Evolutionary conservation across 2,113 vertebrate species (phyloP).

Genomic region (Silurus asotus): DNA sequence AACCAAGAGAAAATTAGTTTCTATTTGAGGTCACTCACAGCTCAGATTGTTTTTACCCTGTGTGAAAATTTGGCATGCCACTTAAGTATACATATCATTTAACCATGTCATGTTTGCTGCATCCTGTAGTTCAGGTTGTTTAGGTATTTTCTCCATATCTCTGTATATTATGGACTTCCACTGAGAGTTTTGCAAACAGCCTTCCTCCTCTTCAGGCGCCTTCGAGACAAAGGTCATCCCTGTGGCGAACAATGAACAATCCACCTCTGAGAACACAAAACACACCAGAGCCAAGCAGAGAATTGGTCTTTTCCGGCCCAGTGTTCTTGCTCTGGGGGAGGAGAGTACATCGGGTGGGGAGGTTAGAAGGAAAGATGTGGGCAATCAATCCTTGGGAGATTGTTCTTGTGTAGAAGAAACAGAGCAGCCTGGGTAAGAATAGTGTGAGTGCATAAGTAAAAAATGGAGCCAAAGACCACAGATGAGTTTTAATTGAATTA

Average conservation of each 20-base stretch:
- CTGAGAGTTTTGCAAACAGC: conserved; percentile 49
- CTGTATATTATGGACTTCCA: conserved; percentile 41
- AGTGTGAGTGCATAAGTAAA: conserved; percentile 3
- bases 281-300: conserved; percentile 63
- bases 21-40: neutral
- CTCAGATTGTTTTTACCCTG: too few relatives aligned
- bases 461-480: conserved; percentile 31
- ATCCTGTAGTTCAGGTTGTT: conserved; percentile 8
- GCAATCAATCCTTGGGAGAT: conserved; percentile 33
- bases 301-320: conserved; percentile 64
- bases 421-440: conserved; percentile 24
- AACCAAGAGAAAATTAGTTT: neutral
- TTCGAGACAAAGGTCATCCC: conserved; percentile 70
- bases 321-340: conserved; percentile 58
- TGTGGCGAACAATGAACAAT: conserved; percentile 78
- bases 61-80: neutral
- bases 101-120: neutral
- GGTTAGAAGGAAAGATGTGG: conserved; percentile 12
- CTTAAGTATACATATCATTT: neutral
- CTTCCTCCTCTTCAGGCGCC: conserved; percentile 70
- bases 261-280: conserved; percentile 67
- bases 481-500: conserved; percentile 43
- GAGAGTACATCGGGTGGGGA: conserved; percentile 35
- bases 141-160: conserved; percentile 23
- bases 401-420: conserved; percentile 24